A percentile compares a stretch with the other conserved stretches of the same genome.
Conservation (phyloP, 1,140 invertebrate genomes). For the Tetraneura akinire region DNA sequence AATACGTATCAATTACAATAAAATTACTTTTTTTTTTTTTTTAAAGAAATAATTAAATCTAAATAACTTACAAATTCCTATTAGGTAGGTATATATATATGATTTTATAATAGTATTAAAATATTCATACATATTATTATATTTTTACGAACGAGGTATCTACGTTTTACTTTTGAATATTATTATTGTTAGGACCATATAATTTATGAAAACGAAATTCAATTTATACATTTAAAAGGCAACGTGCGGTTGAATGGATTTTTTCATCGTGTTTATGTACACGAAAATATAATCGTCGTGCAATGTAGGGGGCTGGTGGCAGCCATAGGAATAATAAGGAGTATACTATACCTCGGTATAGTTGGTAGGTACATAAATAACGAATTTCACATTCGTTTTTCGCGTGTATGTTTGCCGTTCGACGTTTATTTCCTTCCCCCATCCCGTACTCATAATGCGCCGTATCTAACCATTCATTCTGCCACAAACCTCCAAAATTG, state of each 20-base stretch:
- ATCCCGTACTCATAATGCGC: background rate
- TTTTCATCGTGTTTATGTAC: background rate
- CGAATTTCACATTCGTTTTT: background rate
- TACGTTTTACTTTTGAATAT: too few relatives aligned
- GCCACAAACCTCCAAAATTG: too few relatives aligned
- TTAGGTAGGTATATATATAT: too few relatives aligned
- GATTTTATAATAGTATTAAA: too few relatives aligned
- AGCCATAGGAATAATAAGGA: background rate
- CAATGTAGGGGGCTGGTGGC: background rate
- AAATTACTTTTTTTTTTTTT: too few relatives aligned
- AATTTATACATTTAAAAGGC: background rate
- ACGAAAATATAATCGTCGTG: background rate
- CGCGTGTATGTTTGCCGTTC: background rate
- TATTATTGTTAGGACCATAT: too few relatives aligned
- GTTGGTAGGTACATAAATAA: background rate
- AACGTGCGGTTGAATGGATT: background rate
- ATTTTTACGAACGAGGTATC: too few relatives aligned
- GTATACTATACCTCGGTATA: background rate
- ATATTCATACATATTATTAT: too few relatives aligned
- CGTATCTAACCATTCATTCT: background rate
- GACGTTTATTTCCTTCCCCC: background rate
- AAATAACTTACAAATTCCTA: too few relatives aligned
- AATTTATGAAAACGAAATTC: background rate
- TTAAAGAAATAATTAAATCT: too few relatives aligned
- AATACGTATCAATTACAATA: too few relatives aligned